A percentile compares a stretch with the other conserved stretches of the same genome.
These are phyloP conservation scores for Bombus waltoni DNA, from an alignment of 1,140 invertebrate species.

Conservation along the genomic window DNA sequence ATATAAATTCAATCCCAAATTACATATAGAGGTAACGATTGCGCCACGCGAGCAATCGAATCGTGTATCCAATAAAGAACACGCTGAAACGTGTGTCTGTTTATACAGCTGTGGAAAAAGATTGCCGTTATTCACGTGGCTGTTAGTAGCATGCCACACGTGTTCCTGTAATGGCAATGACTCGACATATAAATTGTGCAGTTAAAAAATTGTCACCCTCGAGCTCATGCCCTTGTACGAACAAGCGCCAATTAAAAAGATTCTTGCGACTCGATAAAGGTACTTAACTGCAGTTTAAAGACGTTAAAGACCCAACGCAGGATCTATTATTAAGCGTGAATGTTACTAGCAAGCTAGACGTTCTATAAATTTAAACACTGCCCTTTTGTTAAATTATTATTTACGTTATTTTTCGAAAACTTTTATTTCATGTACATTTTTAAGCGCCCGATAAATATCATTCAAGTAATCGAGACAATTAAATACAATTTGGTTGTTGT, in stretches of 20 bases:
- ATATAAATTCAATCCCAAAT: background rate
- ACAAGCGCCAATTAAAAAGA: background rate
- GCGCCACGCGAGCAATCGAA: background rate
- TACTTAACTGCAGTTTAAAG: constrained; percentile 1
- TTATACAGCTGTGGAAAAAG: constrained; percentile 24
- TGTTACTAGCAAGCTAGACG: too few relatives aligned
- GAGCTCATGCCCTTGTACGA: background rate
- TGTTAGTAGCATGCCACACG: constrained; percentile 17
- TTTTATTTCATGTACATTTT: background rate
- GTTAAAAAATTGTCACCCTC: constrained; percentile 45
- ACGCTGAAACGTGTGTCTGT: background rate
- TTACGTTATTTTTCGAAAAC: background rate
- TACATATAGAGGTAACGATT: background rate
- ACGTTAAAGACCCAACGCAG: background rate
- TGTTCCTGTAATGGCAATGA: constrained; percentile 21
- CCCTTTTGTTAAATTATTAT: background rate
- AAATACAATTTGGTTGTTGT: background rate
- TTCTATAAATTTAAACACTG: background rate
- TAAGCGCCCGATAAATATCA: background rate
- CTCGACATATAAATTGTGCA: constrained; percentile 35
- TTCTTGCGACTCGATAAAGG: background rate
- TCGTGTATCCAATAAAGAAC: background rate
- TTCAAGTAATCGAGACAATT: background rate
- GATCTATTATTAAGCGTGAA: background rate
- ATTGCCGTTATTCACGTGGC: constrained; percentile 2